These are phyloP conservation scores for Lepus townsendii DNA, from an alignment of 2,797 vertebrate genomes.

Conservation along the genomic window DNA sequence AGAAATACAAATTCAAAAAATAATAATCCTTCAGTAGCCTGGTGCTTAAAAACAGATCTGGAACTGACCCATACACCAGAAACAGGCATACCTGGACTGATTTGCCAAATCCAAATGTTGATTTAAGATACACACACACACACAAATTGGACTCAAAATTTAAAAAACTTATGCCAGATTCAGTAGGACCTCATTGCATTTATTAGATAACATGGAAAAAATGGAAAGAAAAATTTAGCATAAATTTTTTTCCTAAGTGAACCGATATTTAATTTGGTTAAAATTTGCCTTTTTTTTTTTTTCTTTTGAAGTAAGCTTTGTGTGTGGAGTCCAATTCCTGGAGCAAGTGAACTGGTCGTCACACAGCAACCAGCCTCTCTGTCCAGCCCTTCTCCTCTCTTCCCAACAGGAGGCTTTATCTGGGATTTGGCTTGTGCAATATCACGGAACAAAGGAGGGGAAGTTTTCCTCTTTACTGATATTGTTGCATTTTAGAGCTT, in stretches of 20 bases:
- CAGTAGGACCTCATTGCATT: background rate
- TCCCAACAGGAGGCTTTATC: background rate
- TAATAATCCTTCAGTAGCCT: slow-evolving; percentile 68
- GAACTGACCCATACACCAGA: slow-evolving; percentile 41
- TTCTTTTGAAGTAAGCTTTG: slow-evolving; percentile 38
- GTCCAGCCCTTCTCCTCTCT: background rate
- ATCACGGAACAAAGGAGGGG: background rate
- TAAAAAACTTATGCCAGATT: background rate
- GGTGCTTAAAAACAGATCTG: slow-evolving; percentile 69
- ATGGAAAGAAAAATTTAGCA: slow-evolving; percentile 7
- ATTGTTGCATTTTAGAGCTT: background rate
- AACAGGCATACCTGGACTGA: slow-evolving; percentile 59
- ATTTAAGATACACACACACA: background rate
- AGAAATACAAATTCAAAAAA: slow-evolving; percentile 69
- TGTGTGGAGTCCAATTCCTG: background rate
- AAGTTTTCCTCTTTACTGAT: background rate
- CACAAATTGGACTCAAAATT: slow-evolving; percentile 21
- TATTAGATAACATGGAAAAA: background rate
- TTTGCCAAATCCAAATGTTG: slow-evolving; percentile 69
- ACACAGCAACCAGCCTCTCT: background rate
- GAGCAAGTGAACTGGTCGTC: background rate
- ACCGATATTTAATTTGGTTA: slow-evolving; percentile 52
- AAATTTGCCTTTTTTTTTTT: background rate
- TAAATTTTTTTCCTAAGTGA: background rate
- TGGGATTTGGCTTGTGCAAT: background rate